phyloP scores from a whole-genome alignment of 1,140 invertebrate species.

The Bombus impatiens region DNA sequence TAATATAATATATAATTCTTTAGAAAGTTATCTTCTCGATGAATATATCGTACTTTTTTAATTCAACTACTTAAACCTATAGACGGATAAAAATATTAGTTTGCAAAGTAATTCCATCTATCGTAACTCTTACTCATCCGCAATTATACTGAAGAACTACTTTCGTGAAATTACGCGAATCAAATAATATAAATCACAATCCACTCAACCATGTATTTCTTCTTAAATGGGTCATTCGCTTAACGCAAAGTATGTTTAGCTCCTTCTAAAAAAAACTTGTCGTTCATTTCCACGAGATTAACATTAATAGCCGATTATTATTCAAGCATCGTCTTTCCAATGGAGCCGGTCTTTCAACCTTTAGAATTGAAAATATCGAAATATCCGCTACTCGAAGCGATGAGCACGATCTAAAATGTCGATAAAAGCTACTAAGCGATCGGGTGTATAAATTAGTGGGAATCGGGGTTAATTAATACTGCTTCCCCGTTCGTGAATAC shows the following conservation, averaged over 20 bases:
- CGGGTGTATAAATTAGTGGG: slow-evolving; percentile 24
- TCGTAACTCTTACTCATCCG: too few species aligned
- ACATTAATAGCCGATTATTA: neutral
- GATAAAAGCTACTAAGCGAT: slow-evolving; percentile 1
- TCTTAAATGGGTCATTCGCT: neutral
- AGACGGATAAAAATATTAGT: too few species aligned
- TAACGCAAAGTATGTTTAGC: neutral
- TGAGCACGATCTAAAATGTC: neutral
- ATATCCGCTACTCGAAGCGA: neutral
- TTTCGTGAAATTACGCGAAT: too few species aligned
- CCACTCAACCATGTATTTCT: neutral
- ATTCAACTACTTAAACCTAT: too few species aligned
- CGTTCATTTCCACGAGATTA: neutral
- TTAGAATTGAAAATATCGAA: neutral
- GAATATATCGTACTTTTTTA: too few species aligned
- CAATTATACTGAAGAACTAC: too few species aligned
- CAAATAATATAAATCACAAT: too few species aligned
- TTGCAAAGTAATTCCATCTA: too few species aligned
- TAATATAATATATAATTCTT: too few species aligned
- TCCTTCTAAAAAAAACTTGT: neutral
- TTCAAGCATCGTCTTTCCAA: neutral
- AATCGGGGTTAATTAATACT: slow-evolving; percentile 54
- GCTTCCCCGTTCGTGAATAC: slow-evolving; percentile 7
- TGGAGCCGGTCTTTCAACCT: neutral
- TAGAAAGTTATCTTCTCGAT: too few species aligned